These are phyloP conservation scores for Felis chaus DNA, from an alignment of 2,113 vertebrate species.

Conservation along the genomic window DNA sequence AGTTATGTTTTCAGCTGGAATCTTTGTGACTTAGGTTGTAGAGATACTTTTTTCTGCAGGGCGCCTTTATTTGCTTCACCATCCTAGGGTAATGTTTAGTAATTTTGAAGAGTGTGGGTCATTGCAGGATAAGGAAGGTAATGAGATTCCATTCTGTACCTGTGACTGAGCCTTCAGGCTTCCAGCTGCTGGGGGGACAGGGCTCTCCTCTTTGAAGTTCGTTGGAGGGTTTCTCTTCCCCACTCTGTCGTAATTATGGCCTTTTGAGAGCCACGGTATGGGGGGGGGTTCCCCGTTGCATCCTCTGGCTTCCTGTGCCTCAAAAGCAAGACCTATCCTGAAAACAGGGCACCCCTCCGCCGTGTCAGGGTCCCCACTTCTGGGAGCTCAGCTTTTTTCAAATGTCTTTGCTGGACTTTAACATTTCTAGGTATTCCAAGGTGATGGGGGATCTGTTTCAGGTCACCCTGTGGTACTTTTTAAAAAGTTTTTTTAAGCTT, in stretches of 20 bases:
- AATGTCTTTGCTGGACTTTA: no score
- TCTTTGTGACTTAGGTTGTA: neutral
- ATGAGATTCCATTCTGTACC: neutral
- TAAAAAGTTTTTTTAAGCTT: no score
- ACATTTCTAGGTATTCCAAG: no score
- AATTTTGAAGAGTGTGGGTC: neutral
- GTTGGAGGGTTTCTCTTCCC: neutral
- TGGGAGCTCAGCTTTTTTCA: neutral
- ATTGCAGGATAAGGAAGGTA: fast-evolving
- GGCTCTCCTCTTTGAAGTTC: neutral
- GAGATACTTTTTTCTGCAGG: neutral
- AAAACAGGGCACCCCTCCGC: no score
- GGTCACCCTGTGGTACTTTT: neutral
- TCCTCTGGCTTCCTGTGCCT: neutral
- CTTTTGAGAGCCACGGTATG: neutral
- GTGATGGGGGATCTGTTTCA: neutral
- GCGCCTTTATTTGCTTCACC: fast-evolving
- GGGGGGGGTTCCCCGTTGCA: fast-evolving
- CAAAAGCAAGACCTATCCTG: neutral
- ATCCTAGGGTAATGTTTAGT: neutral
- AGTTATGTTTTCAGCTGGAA: neutral
- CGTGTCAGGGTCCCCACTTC: fast-evolving
- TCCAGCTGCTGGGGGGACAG: neutral
- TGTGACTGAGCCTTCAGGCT: no score
- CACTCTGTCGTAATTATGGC: neutral